Evolutionary conservation across 2,113 vertebrate species (phyloP), one percentile per base, ranked within the genome.

Genomic region (Oreochromis aureus): DNA sequence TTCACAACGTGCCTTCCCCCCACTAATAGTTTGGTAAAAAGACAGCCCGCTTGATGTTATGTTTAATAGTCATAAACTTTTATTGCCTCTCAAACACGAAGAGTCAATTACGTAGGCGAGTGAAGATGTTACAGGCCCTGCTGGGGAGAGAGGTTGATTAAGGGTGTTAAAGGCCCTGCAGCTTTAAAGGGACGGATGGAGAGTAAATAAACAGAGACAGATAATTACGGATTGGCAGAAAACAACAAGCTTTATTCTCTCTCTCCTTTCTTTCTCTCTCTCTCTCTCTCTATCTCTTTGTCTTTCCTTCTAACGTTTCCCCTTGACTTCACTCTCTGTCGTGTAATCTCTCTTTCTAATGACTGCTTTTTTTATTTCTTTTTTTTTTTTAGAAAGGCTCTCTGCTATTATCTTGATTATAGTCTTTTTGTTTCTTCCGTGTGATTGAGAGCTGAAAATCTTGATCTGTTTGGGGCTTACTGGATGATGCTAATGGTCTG

Each of bases 21-120:
- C 73, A 66, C 89, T 95, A 95, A 95, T 96, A 96, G 92, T 95
- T 95, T 91, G 90, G 85, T 86, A 94, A 92, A 94, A 95, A 94
- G 92, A 90, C 88, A 90, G 86, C 89, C 89, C 73, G 66, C 90
- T 94, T 93, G 92, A 95, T 97, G 91, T 94, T 96, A 94, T 93
- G 95, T 96, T 95, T 95, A 96, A 96, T 96, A 94, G 93, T 95
- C 93, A 96, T 96, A 96, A 96, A 96, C 93, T 94, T 96, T 95
- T 95, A 96, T 95, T 93, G 91, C 93, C 93, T 94, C 92, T 94
- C 91, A 88, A 95, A 96, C 92, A 94, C 80, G 53, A 95, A 94
- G 94, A 96, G 96, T 96, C 96, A 96, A 96, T 97, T 96, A 96
- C 82, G 92, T 93, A 94, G 93, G 93, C 89, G 92, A 96, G 85